Conservation (phyloP, 2,888 invertebrate species). For the Helicoverpa assulta region DNA sequence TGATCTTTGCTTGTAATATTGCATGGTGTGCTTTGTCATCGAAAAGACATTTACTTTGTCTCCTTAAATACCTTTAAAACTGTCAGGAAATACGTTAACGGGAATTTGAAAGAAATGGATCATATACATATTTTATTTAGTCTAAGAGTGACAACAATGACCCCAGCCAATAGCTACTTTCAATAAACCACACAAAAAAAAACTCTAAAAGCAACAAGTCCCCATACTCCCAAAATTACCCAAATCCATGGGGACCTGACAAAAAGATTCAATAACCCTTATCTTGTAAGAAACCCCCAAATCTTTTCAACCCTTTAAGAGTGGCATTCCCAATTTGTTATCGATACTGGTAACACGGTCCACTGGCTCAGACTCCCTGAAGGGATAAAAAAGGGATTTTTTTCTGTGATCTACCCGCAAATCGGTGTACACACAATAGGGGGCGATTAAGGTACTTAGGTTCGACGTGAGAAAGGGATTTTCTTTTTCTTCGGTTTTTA, state of each 20-base stretch:
- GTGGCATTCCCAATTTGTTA: conserved; percentile 85
- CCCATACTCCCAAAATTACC: conserved; percentile 16
- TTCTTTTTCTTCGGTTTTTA: conserved; percentile 61
- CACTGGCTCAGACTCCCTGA: conserved; percentile 74
- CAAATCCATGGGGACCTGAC: conserved; percentile 49
- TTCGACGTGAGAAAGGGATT: conserved; percentile 77
- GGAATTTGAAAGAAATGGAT: not conserved
- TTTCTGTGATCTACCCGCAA: conserved; percentile 85
- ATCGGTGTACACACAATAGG: conserved; percentile 79
- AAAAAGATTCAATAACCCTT: conserved; percentile 73
- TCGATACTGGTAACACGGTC: conserved; percentile 86
- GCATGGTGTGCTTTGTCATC: conserved; percentile 6
- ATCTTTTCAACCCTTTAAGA: conserved; percentile 81
- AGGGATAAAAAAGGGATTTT: conserved; percentile 86
- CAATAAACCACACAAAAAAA: too few relatives aligned
- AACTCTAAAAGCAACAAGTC: conserved; percentile 47
- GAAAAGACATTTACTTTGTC: conserved; percentile 25
- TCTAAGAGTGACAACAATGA: too few relatives aligned
- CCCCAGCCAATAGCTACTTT: too few relatives aligned
- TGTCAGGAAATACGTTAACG: not conserved
- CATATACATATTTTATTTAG: too few relatives aligned
- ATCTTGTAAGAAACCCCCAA: conserved; percentile 76
- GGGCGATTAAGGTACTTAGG: conserved; percentile 80
- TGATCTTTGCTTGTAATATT: conserved; percentile 22
- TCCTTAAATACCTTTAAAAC: conserved; percentile 1